phyloP scores from a whole-genome alignment of 2,888 invertebrate genomes.

The Argyresthia goedartella region DNA sequence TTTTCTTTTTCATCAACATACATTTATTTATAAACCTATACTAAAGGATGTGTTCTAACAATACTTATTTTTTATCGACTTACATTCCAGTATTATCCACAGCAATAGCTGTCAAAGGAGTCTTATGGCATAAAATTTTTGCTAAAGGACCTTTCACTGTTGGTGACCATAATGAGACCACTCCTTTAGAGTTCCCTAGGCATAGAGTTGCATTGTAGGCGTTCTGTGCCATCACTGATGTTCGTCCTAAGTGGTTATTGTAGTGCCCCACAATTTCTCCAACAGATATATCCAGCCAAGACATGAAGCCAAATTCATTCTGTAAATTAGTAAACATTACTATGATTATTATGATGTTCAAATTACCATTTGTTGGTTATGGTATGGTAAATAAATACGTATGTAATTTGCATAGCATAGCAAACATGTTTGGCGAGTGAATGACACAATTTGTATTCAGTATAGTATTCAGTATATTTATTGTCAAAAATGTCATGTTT shows the following conservation, averaged over 20 bases:
- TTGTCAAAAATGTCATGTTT: too few relatives aligned
- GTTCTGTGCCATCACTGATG: conserved; percentile 91
- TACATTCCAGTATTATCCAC: conserved; percentile 88
- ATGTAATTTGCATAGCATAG: too few relatives aligned
- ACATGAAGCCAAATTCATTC: conserved; percentile 82
- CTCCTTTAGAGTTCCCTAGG: conserved; percentile 91
- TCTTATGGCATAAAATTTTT: conserved; percentile 91
- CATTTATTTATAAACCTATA: too few relatives aligned
- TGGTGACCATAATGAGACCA: conserved; percentile 97
- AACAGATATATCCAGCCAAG: conserved; percentile 95
- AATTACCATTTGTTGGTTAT: too few relatives aligned
- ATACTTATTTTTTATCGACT: conserved; percentile 40
- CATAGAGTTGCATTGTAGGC: conserved; percentile 93
- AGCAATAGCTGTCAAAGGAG: conserved; percentile 83
- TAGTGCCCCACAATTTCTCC: conserved; percentile 89
- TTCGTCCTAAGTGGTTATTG: conserved; percentile 81
- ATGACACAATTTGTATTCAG: too few relatives aligned
- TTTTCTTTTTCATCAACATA: too few relatives aligned
- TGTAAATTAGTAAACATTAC: conserved; percentile 29
- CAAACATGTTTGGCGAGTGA: too few relatives aligned
- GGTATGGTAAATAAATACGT: too few relatives aligned
- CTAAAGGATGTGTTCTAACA: too few relatives aligned
- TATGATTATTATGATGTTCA: too few relatives aligned
- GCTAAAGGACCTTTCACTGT: conserved; percentile 87
- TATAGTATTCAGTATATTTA: too few relatives aligned